Evolutionary conservation across 2,797 vertebrate genomes (phyloP).

Genomic region (Ciconia nigra): DNA sequence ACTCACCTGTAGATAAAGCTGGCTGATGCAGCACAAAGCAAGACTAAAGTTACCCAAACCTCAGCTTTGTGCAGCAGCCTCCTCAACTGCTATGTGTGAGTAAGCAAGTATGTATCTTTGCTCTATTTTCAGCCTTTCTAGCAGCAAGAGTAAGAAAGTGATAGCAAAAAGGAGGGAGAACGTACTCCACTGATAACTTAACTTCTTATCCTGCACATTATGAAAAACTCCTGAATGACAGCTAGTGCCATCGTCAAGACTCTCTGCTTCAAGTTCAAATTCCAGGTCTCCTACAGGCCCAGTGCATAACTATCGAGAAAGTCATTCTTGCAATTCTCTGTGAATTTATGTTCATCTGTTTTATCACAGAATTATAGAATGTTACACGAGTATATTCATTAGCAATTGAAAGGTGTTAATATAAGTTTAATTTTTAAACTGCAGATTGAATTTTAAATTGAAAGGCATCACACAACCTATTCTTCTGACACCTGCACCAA

Average conservation of each 20-base stretch:
- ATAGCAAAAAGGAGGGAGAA: neutral
- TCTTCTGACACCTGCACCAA: neutral
- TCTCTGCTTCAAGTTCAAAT: neutral
- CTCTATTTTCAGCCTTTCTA: neutral
- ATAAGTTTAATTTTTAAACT: neutral
- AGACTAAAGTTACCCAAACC: neutral
- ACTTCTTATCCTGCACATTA: neutral
- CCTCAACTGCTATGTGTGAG: neutral
- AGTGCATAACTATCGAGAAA: neutral
- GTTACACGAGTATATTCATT: neutral
- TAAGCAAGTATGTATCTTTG: neutral
- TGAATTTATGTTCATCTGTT: neutral
- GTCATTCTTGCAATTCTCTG: neutral
- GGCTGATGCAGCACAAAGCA: neutral
- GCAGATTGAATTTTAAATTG: neutral
- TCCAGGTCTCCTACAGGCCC: neutral
- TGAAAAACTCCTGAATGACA: neutral
- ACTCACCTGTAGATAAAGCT: neutral
- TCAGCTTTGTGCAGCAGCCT: neutral
- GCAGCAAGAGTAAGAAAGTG: neutral
- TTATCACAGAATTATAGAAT: neutral
- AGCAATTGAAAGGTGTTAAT: neutral
- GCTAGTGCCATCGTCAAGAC: neutral
- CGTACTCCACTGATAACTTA: neutral
- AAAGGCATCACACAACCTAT: neutral